Percentiles rank a stretch among this genome's conserved stretches.
These are phyloP conservation scores for Beris morrisii DNA, from an alignment of 2,888 invertebrate species.

Conservation along the genomic window DNA sequence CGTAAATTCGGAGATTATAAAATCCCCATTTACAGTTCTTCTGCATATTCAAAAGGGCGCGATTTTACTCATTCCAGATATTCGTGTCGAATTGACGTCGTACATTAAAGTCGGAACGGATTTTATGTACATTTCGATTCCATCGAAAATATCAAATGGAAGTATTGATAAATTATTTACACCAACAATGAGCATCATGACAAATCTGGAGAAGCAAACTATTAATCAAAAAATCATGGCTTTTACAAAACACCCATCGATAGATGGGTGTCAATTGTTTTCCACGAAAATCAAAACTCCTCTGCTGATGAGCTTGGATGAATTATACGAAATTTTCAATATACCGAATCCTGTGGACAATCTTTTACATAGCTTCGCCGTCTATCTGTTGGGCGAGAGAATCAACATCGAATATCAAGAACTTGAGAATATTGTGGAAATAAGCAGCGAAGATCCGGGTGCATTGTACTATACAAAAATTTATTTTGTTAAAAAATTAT, in stretches of 20 bases:
- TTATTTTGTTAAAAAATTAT: constrained; percentile 2
- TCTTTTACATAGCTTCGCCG: not conserved
- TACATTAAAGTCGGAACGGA: constrained; percentile 31
- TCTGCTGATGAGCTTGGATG: constrained; percentile 24
- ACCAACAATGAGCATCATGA: not conserved
- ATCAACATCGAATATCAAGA: constrained; percentile 31
- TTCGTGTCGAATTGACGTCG: constrained; percentile 30
- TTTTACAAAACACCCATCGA: constrained; percentile 1
- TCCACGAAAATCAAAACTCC: constrained; percentile 31
- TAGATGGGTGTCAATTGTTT: not conserved
- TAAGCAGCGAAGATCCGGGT: constrained; percentile 30
- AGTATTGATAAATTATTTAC: constrained; percentile 32
- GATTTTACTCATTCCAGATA: constrained; percentile 26
- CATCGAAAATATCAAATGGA: constrained; percentile 5
- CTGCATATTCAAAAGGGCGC: constrained; percentile 20
- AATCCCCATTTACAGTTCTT: constrained; percentile 22
- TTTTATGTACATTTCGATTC: constrained; percentile 31
- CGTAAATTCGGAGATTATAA: constrained; percentile 15
- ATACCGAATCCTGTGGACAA: not conserved
- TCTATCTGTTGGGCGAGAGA: constrained; percentile 33
- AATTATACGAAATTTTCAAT: constrained; percentile 32
- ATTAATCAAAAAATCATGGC: constrained; percentile 13
- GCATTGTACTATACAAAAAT: constrained; percentile 34
- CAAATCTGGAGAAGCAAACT: constrained; percentile 7
- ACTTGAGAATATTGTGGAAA: constrained; percentile 31